phyloP scores from a whole-genome alignment of 1,140 invertebrate species.

The Holcopasites calliopsidis region DNA sequence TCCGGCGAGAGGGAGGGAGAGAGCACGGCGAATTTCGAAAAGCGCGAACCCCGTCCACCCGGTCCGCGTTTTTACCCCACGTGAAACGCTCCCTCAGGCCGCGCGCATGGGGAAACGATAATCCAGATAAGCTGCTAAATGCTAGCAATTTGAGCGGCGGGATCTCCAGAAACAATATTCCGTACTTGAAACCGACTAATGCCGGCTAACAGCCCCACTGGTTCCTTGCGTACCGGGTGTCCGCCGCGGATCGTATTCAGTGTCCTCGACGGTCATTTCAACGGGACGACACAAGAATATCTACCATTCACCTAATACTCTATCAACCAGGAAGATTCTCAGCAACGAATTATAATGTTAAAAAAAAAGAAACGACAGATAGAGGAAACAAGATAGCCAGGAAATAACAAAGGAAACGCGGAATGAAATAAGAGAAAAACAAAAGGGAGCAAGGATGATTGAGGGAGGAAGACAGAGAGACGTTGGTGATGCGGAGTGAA shows the following conservation, averaged over 20 bases:
- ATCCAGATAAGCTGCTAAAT: constrained; percentile 70
- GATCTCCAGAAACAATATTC: constrained; percentile 67
- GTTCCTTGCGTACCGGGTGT: constrained; percentile 28
- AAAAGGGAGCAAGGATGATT: not conserved
- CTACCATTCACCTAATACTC: too few species aligned
- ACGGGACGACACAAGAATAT: not conserved
- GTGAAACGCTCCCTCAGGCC: not conserved
- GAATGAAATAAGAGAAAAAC: constrained; percentile 29
- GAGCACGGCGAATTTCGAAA: constrained; percentile 26
- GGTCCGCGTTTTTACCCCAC: constrained; percentile 25
- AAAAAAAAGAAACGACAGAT: not conserved
- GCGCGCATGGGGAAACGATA: constrained; percentile 46
- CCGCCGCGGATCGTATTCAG: not conserved
- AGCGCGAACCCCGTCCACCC: not conserved
- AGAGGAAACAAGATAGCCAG: not conserved
- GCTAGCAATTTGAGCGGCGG: constrained; percentile 64
- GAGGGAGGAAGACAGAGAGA: constrained; percentile 19
- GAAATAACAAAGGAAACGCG: constrained; percentile 1
- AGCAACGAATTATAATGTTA: too few species aligned
- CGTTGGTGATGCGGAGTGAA: constrained; percentile 60
- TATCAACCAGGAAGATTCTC: too few species aligned
- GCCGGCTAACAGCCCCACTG: constrained; percentile 12
- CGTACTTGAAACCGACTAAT: constrained; percentile 44
- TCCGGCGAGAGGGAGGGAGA: too few species aligned
- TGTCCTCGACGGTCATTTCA: not conserved